phyloP scores from a whole-genome alignment of 2,113 vertebrate genomes.

The Tachysurus vachellii region DNA sequence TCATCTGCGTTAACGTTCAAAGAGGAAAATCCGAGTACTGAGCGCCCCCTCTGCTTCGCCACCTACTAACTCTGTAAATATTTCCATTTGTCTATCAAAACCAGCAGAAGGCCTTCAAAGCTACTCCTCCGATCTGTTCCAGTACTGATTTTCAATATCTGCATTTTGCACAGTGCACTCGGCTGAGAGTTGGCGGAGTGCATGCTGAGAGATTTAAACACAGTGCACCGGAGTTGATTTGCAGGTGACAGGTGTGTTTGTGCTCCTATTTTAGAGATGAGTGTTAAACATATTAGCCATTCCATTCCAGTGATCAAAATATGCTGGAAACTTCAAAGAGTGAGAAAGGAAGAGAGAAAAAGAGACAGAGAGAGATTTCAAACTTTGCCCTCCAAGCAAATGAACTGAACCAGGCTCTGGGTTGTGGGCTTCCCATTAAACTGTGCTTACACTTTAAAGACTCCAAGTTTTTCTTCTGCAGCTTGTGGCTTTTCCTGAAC shows the following conservation, averaged over 20 bases:
- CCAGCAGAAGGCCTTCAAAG: constrained; percentile 38
- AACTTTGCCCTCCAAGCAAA: not conserved
- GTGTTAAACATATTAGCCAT: constrained; percentile 11
- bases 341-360: not conserved
- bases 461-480: not conserved
- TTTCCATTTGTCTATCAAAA: constrained; percentile 55
- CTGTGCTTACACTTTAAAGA: too few species aligned
- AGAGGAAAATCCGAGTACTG: constrained; percentile 39
- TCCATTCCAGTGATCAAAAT: constrained; percentile 6
- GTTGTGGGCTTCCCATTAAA: not conserved
- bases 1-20: constrained; percentile 52
- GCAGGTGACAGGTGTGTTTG: constrained; percentile 27
- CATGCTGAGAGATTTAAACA: constrained; percentile 1
- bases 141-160: constrained; percentile 16
- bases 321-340: not conserved
- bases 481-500: not conserved
- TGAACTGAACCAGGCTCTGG: not conserved
- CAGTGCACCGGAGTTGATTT: constrained; percentile 6
- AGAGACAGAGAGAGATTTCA: not conserved
- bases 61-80: constrained; percentile 57
- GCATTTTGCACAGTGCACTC: not conserved
- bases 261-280: constrained; percentile 7
- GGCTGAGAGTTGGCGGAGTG: not conserved
- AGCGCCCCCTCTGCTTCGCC: constrained; percentile 54
- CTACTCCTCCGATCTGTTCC: constrained; percentile 39